Evolutionary conservation across 2,888 invertebrate genomes (phyloP), one percentile per base, ranked within the genome.

Genomic region (Caenorhabditis sp.): DNA sequence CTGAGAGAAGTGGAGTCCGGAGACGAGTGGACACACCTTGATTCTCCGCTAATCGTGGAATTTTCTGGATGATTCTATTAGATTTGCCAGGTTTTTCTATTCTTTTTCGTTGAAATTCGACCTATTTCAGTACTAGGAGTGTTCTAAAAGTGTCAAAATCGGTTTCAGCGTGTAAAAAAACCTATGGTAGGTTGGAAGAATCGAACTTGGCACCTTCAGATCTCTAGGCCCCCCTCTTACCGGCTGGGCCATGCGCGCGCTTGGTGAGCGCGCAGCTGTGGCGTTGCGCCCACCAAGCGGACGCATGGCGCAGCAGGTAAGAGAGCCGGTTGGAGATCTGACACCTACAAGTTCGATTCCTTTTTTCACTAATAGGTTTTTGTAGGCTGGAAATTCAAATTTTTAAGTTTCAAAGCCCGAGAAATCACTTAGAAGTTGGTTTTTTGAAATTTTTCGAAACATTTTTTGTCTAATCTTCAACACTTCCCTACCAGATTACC

Each of bases 11-110:
- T 10, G 24, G 24, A 24, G 16, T 63, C n/a, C 26, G 63, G 44
- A 41, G 12, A 35, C 4, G 16, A 38, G 59, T 19, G 38, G 61
- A 24, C 61, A 63, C 63, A 63, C 63, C 63, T 44, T 38, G 61
- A 61, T 61, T 61, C 22, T 61, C 38, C 12, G 41, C 41, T 41
- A 59, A 19, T 35, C 38, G 12, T 2, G 58, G 35, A 28, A 28
- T 56, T 7, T 54, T 24, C 6, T 28, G 35, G 35, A 19, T 35
- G 31, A 5, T n/a, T 16, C 10, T 0, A 58, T 35, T 14, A 24
- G 56, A 28, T 19, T 58, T 35, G 8, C 24, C 14, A 12, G 35
- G 7, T 58, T 28, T 3, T 14, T n/a, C n/a, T n/a, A n/a, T n/a
- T n/a, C n/a, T n/a, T n/a, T n/a, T n/a, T n/a, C n/a, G n/a, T n/a